These are phyloP conservation scores for Paguma larvata DNA, from an alignment of 2,797 vertebrate species.

Conservation along the genomic window DNA sequence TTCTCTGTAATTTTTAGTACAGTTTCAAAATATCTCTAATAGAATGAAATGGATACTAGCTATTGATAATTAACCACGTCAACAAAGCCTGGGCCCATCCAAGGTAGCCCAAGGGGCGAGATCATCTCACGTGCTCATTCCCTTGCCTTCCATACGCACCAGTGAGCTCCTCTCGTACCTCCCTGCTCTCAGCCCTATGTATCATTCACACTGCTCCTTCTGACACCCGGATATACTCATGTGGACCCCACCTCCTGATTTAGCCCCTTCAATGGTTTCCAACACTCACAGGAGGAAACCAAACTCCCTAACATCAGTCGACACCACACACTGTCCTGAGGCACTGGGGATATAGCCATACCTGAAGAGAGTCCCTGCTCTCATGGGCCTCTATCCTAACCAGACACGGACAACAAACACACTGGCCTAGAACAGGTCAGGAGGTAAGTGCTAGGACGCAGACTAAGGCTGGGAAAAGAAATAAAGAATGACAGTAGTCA, in stretches of 20 bases:
- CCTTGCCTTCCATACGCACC: neutral
- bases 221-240: neutral
- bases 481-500: neutral
- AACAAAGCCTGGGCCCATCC: neutral
- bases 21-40: neutral
- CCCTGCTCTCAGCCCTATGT: neutral
- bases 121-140: neutral
- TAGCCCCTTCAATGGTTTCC: neutral
- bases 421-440: neutral
- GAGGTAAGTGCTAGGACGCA: neutral
- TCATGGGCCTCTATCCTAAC: fast-evolving
- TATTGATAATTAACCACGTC: neutral
- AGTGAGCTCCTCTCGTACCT: neutral
- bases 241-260: neutral
- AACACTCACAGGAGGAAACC: neutral
- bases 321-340: fast-evolving
- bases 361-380: neutral
- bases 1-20: neutral
- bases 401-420: neutral
- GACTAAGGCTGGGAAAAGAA: neutral
- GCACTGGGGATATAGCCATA: too few relatives aligned
- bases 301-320: neutral
- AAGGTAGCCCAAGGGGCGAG: fast-evolving
- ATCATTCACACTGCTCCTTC: neutral
- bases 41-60: neutral